Percentiles rank a stretch among this genome's conserved stretches.
phyloP scores from a whole-genome alignment of 2,797 vertebrate species.

The Urocyon cinereoargenteus region DNA sequence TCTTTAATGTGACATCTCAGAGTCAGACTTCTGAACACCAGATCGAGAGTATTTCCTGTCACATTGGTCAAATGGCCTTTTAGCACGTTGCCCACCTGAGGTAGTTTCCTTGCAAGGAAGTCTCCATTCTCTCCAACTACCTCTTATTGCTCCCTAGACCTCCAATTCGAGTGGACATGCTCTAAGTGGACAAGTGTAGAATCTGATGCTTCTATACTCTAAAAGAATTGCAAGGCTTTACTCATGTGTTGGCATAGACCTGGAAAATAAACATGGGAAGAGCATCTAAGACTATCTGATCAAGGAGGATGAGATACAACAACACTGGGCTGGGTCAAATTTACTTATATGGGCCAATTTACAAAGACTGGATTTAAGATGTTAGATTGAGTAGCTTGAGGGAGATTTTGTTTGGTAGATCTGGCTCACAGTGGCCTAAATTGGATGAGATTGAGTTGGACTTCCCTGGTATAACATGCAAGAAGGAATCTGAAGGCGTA shows the following conservation, averaged over 20 bases:
- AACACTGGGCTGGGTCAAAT: neutral
- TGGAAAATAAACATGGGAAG: neutral
- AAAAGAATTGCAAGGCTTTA: neutral
- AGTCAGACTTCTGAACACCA: neutral
- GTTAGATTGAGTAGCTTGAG: neutral
- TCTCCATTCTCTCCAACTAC: no score
- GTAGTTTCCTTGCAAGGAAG: no score
- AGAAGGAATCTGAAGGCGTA: neutral
- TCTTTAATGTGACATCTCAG: neutral
- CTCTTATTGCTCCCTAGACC: neutral
- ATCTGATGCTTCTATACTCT: neutral
- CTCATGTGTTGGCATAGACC: neutral
- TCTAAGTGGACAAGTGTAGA: neutral
- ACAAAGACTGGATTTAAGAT: neutral
- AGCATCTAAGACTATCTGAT: neutral
- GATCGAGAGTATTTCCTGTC: neutral
- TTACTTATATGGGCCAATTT: neutral
- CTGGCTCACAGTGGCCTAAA: neutral
- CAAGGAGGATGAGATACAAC: neutral
- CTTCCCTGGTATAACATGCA: neutral
- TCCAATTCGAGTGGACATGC: neutral
- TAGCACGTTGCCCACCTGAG: neutral
- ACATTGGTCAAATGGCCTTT: neutral
- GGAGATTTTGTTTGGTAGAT: neutral
- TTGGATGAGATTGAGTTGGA: neutral